Percentiles rank a stretch among this genome's conserved stretches.
phyloP scores from a whole-genome alignment of 2,797 vertebrate genomes.

The Percopsis omiscomaycus region DNA sequence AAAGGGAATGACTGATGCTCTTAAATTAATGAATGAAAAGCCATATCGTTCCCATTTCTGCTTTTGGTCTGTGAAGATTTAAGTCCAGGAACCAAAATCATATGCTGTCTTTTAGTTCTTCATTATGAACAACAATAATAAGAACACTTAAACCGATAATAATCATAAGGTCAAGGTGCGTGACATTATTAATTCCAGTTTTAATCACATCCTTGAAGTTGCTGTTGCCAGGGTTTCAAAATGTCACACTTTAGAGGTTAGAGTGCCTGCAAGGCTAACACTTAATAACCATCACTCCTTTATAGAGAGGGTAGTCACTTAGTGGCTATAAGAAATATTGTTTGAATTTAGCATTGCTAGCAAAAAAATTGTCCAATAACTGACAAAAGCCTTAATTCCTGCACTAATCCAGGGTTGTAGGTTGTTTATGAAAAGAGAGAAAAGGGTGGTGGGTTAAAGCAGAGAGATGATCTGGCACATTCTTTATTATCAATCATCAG shows the following conservation, averaged over 20 bases:
- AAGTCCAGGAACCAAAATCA: constrained; percentile 17
- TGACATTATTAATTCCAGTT: constrained; percentile 61
- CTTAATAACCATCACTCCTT: too few species aligned
- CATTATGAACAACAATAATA: constrained; percentile 11
- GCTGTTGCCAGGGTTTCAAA: constrained; percentile 45
- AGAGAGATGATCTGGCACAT: constrained; percentile 64
- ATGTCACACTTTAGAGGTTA: constrained; percentile 14
- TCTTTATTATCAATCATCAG: constrained; percentile 72
- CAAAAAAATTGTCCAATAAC: neutral
- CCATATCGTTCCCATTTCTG: constrained; percentile 49
- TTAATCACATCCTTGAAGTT: constrained; percentile 58
- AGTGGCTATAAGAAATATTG: neutral
- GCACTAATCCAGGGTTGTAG: constrained; percentile 15
- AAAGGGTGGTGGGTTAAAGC: constrained; percentile 39
- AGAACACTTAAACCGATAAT: neutral
- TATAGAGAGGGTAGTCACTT: too few species aligned
- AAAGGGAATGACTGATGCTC: constrained; percentile 73
- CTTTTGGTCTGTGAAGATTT: constrained; percentile 38
- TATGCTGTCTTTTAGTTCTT: neutral
- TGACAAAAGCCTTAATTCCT: constrained; percentile 21
- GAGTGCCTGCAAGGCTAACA: constrained; percentile 4
- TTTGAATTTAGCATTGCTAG: constrained; percentile 4
- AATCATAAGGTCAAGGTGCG: constrained; percentile 23
- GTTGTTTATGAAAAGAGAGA: constrained; percentile 19
- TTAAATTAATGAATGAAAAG: constrained; percentile 67